Conservation (phyloP, 2,113 vertebrate genomes). For the Aegithalos caudatus region DNA sequence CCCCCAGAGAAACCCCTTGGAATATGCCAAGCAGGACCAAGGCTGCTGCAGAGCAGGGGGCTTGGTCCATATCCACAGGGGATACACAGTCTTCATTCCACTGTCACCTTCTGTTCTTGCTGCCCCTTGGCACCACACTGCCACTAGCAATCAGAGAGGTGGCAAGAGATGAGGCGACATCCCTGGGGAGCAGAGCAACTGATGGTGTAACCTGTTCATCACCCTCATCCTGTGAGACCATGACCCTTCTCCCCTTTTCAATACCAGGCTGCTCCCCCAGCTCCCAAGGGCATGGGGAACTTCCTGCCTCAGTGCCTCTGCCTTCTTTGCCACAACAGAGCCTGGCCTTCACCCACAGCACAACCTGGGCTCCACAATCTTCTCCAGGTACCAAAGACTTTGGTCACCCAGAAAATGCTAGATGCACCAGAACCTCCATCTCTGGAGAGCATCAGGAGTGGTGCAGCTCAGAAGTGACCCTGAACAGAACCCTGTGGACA, state of each 20-base stretch:
- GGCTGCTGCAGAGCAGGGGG: not conserved
- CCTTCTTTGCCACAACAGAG: not conserved
- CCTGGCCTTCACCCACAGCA: not conserved
- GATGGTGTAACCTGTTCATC: not conserved
- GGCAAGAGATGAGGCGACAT: not conserved
- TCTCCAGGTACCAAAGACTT: not conserved
- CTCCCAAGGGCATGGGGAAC: not conserved
- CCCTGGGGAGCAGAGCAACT: not conserved
- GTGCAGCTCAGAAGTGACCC: not conserved
- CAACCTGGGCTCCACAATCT: not conserved
- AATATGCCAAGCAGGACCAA: not conserved
- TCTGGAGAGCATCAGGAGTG: not conserved
- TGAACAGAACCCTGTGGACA: not conserved
- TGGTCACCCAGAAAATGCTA: not conserved
- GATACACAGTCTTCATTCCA: not conserved
- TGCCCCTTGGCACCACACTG: accelerated
- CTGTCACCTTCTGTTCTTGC: not conserved
- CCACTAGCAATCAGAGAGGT: not conserved
- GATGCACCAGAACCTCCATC: not conserved
- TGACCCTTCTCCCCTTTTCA: accelerated
- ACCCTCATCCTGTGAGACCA: not conserved
- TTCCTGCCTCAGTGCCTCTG: not conserved
- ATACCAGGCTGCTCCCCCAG: not conserved
- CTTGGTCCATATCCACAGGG: not conserved
- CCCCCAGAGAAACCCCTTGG: not conserved